Evolutionary conservation across 1,140 invertebrate species (phyloP), one percentile per base, ranked within the genome.

Genomic region (Brachionus rotundiformis): DNA sequence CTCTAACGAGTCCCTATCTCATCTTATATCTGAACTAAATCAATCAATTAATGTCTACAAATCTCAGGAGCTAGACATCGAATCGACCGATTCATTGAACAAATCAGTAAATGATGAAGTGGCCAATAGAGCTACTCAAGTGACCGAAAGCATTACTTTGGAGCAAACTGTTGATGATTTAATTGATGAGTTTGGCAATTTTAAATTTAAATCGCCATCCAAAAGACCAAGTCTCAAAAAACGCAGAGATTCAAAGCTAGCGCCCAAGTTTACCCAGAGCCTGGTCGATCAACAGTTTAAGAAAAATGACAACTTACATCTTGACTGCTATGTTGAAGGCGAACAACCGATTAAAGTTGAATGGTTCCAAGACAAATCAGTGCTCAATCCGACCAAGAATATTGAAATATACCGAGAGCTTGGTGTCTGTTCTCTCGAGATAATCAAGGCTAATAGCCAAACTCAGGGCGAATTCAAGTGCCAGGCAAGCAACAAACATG

Each of bases 301-400:
- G 6, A 19, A 25, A 41, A 19, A 59, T 59, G 76, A 79, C 5
- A 79, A 79, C 16, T 36, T 79, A 23, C 76, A 79, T 29, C 36
- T 79, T n/a, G 76, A 79, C 16, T 79, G 76, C 54, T 79, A 59
- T 79, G 76, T 79, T 19, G 76, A 79, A 59, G 76, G 76, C 13
- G 47, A 54, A 41, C 47, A 79, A 23, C 76, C 76, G 10, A 59
- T 79, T 31, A 19, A 29, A 25, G 29, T 59, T 19, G 36, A 63
- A 54, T 79, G 76, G 76, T 79, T 39, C 23, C 25, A 59, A n/a
- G 23, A 79, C 19, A 49, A 63, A 59, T 10, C 10, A n/a, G 1
- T 59, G 3, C 19, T 79, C 11, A 25, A 16, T 5, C 76, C 76
- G 11, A 23, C 47, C 4, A 39, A 59, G 25, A 79, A 79, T 79